These are phyloP conservation scores for Elmis aenea DNA, from an alignment of 2,888 invertebrate genomes.

Conservation along the genomic window DNA sequence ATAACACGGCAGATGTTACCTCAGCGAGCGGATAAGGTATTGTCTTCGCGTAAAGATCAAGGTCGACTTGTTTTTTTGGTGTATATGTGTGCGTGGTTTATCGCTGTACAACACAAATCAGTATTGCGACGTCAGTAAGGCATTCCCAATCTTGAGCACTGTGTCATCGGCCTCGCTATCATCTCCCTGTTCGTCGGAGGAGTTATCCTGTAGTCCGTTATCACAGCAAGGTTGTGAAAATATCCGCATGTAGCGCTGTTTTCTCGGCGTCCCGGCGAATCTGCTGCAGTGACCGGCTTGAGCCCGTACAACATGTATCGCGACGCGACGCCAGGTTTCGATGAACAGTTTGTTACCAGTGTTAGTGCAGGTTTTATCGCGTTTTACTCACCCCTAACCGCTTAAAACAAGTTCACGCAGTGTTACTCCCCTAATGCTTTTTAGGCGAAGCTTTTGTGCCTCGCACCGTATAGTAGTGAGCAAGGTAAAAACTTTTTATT, in stretches of 20 bases:
- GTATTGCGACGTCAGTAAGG: too few species aligned
- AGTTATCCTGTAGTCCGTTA: too few species aligned
- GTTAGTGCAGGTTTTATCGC: conserved; percentile 30
- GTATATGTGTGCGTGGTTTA: too few species aligned
- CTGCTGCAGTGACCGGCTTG: conserved; percentile 45
- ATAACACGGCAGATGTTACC: too few species aligned
- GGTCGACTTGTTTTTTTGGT: too few species aligned
- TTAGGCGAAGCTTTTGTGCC: conserved; percentile 19
- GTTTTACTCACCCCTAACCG: conserved; percentile 32
- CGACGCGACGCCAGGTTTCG: conserved; percentile 34
- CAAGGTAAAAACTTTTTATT: conserved; percentile 22
- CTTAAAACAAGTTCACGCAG: conserved; percentile 15
- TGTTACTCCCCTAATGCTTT: conserved; percentile 19
- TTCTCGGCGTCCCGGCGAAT: conserved; percentile 42
- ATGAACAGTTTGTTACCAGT: conserved; percentile 31
- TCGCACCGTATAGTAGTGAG: conserved; percentile 21
- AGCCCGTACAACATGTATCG: conserved; percentile 37
- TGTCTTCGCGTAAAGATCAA: too few species aligned
- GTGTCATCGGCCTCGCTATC: too few species aligned
- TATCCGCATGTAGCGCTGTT: conserved; percentile 42
- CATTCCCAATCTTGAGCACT: too few species aligned
- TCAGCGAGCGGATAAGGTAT: too few species aligned
- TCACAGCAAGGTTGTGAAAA: conserved; percentile 30
- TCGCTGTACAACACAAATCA: too few species aligned
- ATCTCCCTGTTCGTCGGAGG: too few species aligned